Evolutionary conservation across 2,888 invertebrate species (phyloP).

Genomic region (Cephalotes varians): DNA sequence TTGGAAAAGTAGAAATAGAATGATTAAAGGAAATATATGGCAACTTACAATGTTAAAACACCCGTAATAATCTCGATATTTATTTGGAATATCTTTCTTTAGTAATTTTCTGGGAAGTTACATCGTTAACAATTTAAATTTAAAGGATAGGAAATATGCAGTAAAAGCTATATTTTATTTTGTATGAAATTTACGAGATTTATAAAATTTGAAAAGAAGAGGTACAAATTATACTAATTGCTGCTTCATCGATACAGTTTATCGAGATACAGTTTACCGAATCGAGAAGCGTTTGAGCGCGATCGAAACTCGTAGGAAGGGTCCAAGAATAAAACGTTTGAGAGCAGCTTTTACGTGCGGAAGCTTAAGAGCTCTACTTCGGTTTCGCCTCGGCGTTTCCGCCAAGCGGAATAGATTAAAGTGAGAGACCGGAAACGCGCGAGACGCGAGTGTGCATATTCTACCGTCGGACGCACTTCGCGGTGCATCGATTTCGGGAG

Average conservation of each 20-base stretch:
- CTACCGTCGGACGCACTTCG: slow-evolving; percentile 1
- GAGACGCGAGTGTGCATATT: slow-evolving; percentile 25
- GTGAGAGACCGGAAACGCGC: slow-evolving; percentile 29
- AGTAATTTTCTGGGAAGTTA: neutral
- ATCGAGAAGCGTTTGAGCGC: neutral
- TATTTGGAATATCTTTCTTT: neutral
- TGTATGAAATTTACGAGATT: neutral
- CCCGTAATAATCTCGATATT: neutral
- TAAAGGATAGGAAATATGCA: neutral
- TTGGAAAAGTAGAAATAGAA: neutral
- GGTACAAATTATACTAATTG: neutral
- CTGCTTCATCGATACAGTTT: slow-evolving; percentile 15
- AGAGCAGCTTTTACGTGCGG: slow-evolving; percentile 24
- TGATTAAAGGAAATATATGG: neutral
- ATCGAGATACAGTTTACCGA: slow-evolving; percentile 21
- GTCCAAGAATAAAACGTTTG: slow-evolving; percentile 38
- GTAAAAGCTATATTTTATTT: neutral
- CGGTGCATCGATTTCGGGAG: neutral
- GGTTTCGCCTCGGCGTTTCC: slow-evolving; percentile 24
- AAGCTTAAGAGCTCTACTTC: slow-evolving; percentile 7
- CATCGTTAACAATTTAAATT: neutral
- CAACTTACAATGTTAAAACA: neutral
- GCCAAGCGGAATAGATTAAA: slow-evolving; percentile 31
- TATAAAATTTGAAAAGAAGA: neutral
- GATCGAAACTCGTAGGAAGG: slow-evolving; percentile 8